Percentiles rank a stretch among this genome's conserved stretches.
Conservation (phyloP, 2,797 vertebrate genomes). For the Oreonectes daqikongensis region DNA sequence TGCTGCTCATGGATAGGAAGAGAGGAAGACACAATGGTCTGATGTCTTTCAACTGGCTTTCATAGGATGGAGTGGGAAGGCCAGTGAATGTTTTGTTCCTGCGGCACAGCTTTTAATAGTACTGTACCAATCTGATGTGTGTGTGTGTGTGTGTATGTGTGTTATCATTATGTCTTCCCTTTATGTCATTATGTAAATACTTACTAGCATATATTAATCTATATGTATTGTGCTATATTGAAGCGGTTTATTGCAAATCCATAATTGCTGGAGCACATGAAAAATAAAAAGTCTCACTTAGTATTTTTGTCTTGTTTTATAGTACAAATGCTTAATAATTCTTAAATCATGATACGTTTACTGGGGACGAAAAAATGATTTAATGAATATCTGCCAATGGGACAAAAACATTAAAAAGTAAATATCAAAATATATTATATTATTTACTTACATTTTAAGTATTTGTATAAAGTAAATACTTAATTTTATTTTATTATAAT, state of each 20-base stretch:
- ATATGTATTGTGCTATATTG: neutral
- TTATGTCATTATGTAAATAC: constrained; percentile 8
- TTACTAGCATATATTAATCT: neutral
- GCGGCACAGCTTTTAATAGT: constrained; percentile 24
- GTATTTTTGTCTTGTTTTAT: too few relatives aligned
- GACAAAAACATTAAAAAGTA: too few relatives aligned
- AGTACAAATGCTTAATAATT: too few relatives aligned
- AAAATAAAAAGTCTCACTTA: too few relatives aligned
- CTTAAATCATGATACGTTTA: too few relatives aligned
- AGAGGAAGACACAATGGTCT: constrained; percentile 38
- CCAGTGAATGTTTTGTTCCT: constrained; percentile 41
- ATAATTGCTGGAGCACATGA: neutral
- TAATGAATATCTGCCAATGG: too few relatives aligned
- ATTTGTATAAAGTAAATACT: too few relatives aligned
- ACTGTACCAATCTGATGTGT: constrained; percentile 18
- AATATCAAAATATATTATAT: too few relatives aligned
- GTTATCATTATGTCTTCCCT: constrained; percentile 17
- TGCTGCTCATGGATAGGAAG: constrained; percentile 31
- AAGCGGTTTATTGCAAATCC: neutral
- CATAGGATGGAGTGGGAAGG: constrained; percentile 8
- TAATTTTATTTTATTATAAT: too few relatives aligned
- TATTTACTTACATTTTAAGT: too few relatives aligned
- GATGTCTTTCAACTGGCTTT: constrained; percentile 45
- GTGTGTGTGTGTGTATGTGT: neutral
- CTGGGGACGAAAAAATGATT: too few relatives aligned